A percentile compares a stretch with the other conserved stretches of the same genome.
These are phyloP conservation scores for Murina feae DNA, from an alignment of 2,113 vertebrate genomes.

Conservation along the genomic window DNA sequence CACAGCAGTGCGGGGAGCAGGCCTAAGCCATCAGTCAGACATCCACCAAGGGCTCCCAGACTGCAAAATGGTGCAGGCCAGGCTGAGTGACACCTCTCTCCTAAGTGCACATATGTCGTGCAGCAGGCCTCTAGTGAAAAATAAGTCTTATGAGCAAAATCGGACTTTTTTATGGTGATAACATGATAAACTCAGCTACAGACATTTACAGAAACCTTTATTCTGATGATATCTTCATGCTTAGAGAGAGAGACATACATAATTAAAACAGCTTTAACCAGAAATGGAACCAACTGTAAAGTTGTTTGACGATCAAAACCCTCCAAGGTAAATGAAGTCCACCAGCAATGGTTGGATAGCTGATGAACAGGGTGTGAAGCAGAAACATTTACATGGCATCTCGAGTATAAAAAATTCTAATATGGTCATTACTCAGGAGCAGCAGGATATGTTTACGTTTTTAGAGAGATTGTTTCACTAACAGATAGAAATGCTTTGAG, in stretches of 20 bases:
- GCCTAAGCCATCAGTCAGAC: too few species aligned
- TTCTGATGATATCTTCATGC: constrained; percentile 31
- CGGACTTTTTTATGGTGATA: not conserved
- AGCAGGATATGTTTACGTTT: constrained; percentile 72
- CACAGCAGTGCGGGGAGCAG: too few species aligned
- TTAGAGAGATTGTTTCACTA: constrained; percentile 86
- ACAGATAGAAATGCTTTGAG: constrained; percentile 90
- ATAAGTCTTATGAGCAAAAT: not conserved
- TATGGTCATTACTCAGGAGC: constrained; percentile 83
- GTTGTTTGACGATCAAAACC: constrained; percentile 83
- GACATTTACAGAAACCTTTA: not conserved
- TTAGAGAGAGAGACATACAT: constrained; percentile 75
- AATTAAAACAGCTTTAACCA: constrained; percentile 77
- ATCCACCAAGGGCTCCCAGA: too few species aligned
- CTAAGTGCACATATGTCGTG: too few species aligned
- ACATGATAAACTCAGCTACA: not conserved
- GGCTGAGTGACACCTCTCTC: too few species aligned
- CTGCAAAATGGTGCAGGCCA: too few species aligned
- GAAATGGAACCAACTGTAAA: constrained; percentile 85
- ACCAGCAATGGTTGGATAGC: constrained; percentile 78
- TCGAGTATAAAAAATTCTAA: constrained; percentile 86
- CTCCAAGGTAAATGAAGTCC: constrained; percentile 83
- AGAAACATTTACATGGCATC: constrained; percentile 84
- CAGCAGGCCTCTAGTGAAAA: too few species aligned
- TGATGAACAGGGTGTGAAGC: constrained; percentile 81